These are phyloP conservation scores for Corythaeola cristata DNA, from an alignment of 2,113 vertebrate species.

Conservation along the genomic window DNA sequence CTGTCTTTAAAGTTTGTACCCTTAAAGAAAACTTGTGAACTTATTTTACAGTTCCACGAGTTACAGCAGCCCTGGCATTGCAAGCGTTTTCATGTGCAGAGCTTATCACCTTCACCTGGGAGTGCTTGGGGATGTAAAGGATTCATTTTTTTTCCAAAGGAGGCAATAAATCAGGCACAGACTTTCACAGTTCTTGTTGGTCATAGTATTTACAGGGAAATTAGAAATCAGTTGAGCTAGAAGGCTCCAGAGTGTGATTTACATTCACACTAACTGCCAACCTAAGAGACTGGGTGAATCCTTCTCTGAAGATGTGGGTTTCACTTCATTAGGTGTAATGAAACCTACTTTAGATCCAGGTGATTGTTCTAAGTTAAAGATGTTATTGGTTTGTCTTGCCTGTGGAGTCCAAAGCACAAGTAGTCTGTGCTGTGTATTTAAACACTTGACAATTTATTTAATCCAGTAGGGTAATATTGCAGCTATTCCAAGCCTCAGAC, in stretches of 20 bases:
- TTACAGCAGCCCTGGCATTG: background rate
- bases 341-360: background rate
- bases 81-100: too few relatives aligned
- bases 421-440: background rate
- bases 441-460: background rate
- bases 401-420: background rate
- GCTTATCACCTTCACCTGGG: background rate
- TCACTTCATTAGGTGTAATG: background rate
- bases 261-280: background rate
- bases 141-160: background rate
- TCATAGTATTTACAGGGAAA: background rate
- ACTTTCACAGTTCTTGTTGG: background rate
- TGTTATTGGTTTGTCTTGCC: background rate
- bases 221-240: background rate
- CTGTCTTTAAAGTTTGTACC: background rate
- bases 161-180: background rate
- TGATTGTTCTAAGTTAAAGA: background rate
- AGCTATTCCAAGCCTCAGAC: background rate
- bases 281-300: background rate
- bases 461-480: background rate
- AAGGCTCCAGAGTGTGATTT: background rate
- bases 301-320: background rate
- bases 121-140: too few relatives aligned
- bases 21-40: background rate
- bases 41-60: fast-evolving